phyloP scores from a whole-genome alignment of 1,140 invertebrate species.

The Eriocheir sinensis region DNA sequence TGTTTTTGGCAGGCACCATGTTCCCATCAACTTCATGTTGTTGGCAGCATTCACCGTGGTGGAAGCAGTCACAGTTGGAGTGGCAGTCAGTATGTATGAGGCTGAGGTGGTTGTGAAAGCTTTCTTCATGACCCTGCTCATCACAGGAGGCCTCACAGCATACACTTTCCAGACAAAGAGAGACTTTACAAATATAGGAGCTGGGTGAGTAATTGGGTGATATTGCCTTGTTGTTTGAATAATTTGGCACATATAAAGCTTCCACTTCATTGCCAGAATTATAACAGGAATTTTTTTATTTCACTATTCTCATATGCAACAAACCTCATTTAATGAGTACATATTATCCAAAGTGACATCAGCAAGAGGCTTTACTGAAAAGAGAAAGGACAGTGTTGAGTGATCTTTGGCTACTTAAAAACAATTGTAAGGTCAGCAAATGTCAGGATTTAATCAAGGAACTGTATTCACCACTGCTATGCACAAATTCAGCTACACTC shows the following conservation, averaged over 20 bases:
- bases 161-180: slow-evolving; percentile 92
- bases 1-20: slow-evolving; percentile 75
- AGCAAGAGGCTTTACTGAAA: too few species aligned
- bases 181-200: slow-evolving; percentile 90
- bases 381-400: too few species aligned
- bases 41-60: slow-evolving; percentile 84
- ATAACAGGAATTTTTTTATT: too few species aligned
- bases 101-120: slow-evolving; percentile 89
- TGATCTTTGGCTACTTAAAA: too few species aligned
- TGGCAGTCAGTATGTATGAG: slow-evolving; percentile 89
- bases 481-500: too few species aligned
- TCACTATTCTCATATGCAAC: too few species aligned
- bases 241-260: neutral
- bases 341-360: too few species aligned
- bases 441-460: too few species aligned
- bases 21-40: slow-evolving; percentile 80
- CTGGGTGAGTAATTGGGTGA: slow-evolving; percentile 82
- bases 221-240: neutral
- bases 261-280: too few species aligned
- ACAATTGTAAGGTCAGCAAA: too few species aligned
- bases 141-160: slow-evolving; percentile 87
- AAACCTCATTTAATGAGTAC: too few species aligned
- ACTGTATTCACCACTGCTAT: too few species aligned
- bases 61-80: slow-evolving; percentile 88
- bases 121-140: slow-evolving; percentile 87